Conservation (phyloP, 2,113 vertebrate genomes). For the Scartelaos histophorus region DNA sequence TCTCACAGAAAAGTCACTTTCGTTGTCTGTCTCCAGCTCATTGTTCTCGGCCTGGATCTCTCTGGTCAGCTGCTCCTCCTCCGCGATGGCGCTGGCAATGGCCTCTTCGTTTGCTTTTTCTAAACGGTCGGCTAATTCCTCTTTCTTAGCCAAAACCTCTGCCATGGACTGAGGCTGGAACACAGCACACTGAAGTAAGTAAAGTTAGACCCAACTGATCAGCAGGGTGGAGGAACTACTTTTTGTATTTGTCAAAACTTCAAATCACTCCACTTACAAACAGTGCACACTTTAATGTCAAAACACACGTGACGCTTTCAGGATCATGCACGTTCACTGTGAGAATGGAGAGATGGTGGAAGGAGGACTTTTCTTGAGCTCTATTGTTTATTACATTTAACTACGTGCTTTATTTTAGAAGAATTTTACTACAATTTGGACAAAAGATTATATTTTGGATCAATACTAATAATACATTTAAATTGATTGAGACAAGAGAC, state of each 20-base stretch:
- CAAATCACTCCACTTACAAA: constrained; percentile 46
- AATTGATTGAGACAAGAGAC: not conserved
- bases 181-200: not conserved
- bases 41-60: constrained; percentile 97
- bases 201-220: not conserved
- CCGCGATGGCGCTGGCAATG: constrained; percentile 97
- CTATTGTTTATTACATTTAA: not conserved
- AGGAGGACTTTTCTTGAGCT: constrained; percentile 45
- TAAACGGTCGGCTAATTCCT: constrained; percentile 94
- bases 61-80: constrained; percentile 94
- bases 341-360: constrained; percentile 71
- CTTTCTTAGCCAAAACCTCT: constrained; percentile 97
- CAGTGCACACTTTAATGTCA: constrained; percentile 58
- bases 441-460: not conserved
- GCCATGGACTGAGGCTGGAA: constrained; percentile 90
- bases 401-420: not conserved
- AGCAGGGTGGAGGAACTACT: not conserved
- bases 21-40: constrained; percentile 91
- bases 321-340: constrained; percentile 75
- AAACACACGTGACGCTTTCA: constrained; percentile 68
- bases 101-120: constrained; percentile 98
- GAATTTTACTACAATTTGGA: too few relatives aligned
- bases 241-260: constrained; percentile 9
- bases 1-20: constrained; percentile 93
- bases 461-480: not conserved